Base-by-base conservation (phyloP, 2,888 invertebrate species). In the Agonopterix subpropinquella region DNA sequence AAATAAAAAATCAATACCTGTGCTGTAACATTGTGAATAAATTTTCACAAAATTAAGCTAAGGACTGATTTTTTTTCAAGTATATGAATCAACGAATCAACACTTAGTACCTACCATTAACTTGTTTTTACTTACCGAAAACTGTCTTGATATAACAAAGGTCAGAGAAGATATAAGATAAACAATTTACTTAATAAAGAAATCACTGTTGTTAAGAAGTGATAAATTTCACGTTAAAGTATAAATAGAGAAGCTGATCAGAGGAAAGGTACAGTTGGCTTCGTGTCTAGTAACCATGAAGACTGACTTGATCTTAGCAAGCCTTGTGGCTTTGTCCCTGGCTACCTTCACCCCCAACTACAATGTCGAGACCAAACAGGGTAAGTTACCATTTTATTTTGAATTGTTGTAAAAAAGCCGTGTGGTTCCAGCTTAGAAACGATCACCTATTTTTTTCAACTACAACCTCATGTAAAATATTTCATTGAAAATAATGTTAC, bases 191-290 rank as follows among this genome's bases (percentile, higher is more conserved):
- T 43, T 11, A 43, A 28, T 43, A 15, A 9, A 45, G 41, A 47
- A 39, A 36, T n/a, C 13, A 35, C 11, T 35, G 47, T 47, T 47
- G 47, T 42, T 47, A 46, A 41, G 46, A 46, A 18, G 10, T 18
- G 45, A 45, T 39, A 45, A 45, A 41, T 10, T 18, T 18, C 10
- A 36, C 15, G 15, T 5, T 4, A 39, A 18, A 44, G 45, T 48
- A 48, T 45, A 48, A 48, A 48, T 45, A 2, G 47, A 2, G 35
- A 8, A 91, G 59, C 67, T 91, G 52, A 28, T 5, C 10, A 39
- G 10, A 91, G 91, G 49, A 90, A 88, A 67, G 91, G 91, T 53
- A 89, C 80, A 61, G 85, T 87, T 48, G 91, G 91, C 71, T 68
- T 64, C 65, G 62, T 59, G 57, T 58, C 15, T 4, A 5, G 60